Evolutionary conservation across 2,113 vertebrate species (phyloP), one percentile per base, ranked within the genome.

Genomic region (Cichladusa arquata): DNA sequence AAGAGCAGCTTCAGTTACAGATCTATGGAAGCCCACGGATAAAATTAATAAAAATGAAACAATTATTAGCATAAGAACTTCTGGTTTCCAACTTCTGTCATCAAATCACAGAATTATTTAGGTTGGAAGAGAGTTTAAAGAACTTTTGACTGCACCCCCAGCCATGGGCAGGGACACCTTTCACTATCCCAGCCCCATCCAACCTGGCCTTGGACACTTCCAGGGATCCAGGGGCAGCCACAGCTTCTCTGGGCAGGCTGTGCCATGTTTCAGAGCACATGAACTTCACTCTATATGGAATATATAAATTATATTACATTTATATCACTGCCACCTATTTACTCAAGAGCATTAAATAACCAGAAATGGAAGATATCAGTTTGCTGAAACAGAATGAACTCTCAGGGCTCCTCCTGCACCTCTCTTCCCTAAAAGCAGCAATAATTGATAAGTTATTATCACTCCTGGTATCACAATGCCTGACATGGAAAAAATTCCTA

Each of bases 21-120:
- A 11, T 11, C 19, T 18, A 0, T 0, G 9, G 12, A 4, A 70
- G 17, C 12, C 16, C 51, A 11, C 0, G 0, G 33, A 24, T 31
- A 73, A 65, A 62, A n/a, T 3, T 2, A 64, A 20, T 19, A 22
- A 23, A 14, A 66, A 11, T 6, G n/a, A 20, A 67, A 24, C 10
- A 56, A 79, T 19, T 23, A 19, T 5, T 2, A 71, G 34, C 9
- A 4, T 3, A 5, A 50, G 40, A 70, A 23, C 11, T 48, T 54
- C 2, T 23, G 23, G 5, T 9, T 50, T 56, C 6, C 14, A 40
- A 26, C 8, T 22, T 11, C 33, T n/a, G 28, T 20, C 8, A 5
- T 11, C 16, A 40, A 29, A 87, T 25, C n/a, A 17, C 11, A 12
- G n/a, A 24, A 40, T 70, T 28, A 13, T 40, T 87, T 47, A 1